These are phyloP conservation scores for Drosophila virilis DNA, from an alignment of 1,140 invertebrate species.

Conservation along the genomic window DNA sequence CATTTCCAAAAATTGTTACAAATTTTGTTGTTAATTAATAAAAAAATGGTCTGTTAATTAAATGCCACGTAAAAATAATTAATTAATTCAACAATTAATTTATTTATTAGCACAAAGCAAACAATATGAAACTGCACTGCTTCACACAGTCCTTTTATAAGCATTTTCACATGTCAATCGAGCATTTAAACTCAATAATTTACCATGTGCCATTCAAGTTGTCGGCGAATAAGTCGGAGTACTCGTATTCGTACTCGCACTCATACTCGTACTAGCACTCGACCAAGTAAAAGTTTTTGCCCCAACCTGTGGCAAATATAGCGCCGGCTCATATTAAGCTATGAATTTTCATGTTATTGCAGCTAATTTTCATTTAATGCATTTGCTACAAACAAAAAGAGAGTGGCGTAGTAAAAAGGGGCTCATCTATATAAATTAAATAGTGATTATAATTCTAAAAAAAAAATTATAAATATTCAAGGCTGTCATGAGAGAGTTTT, in stretches of 20 bases:
- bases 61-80: slow-evolving; percentile 4
- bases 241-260: slow-evolving; percentile 1
- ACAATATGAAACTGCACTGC: slow-evolving; percentile 56
- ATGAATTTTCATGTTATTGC: slow-evolving; percentile 82
- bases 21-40: slow-evolving; percentile 23
- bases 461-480: too few species aligned
- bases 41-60: slow-evolving; percentile 47
- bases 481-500: not conserved
- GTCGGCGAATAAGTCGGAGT: slow-evolving; percentile 20
- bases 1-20: not conserved
- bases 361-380: slow-evolving; percentile 74
- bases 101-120: slow-evolving; percentile 50
- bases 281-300: slow-evolving; percentile 60
- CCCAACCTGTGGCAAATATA: slow-evolving; percentile 34
- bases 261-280: slow-evolving; percentile 1
- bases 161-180: slow-evolving; percentile 79
- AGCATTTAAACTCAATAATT: slow-evolving; percentile 52
- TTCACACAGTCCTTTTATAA: slow-evolving; percentile 74
- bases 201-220: slow-evolving; percentile 42
- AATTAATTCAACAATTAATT: slow-evolving; percentile 61
- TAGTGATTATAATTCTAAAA: too few species aligned
- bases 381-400: slow-evolving; percentile 21
- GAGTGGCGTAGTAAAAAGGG: slow-evolving; percentile 15
- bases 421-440: too few species aligned
- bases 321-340: slow-evolving; percentile 65